A percentile compares a stretch with the other conserved stretches of the same genome.
Evolutionary conservation across 2,888 invertebrate genomes (phyloP).

Genomic region (Spilarctia lutea): DNA sequence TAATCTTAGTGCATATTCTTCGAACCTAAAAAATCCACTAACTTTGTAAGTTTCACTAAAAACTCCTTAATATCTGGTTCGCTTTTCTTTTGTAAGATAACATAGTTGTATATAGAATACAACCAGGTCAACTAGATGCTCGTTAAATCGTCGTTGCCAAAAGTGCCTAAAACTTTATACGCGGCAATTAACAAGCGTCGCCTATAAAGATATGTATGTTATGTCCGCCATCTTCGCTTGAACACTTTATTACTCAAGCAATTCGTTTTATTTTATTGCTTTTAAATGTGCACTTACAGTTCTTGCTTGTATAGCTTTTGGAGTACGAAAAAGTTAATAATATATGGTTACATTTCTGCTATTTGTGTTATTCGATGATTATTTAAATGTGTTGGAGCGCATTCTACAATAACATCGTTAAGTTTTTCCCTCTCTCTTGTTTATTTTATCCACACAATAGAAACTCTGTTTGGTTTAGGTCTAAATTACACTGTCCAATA

Average conservation of each 20-base stretch:
- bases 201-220: conserved; percentile 51
- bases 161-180: conserved; percentile 38
- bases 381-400: neutral
- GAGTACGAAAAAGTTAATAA: conserved; percentile 28
- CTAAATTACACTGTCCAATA: no score
- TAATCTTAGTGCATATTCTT: no score
- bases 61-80: neutral
- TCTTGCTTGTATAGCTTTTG: conserved; percentile 35
- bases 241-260: conserved; percentile 45
- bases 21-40: no score
- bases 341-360: conserved; percentile 29
- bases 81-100: neutral
- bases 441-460: no score
- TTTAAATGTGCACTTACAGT: conserved; percentile 42
- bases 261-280: conserved; percentile 49
- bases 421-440: neutral
- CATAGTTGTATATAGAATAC: neutral
- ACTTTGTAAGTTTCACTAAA: neutral
- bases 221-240: conserved; percentile 42
- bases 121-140: conserved; percentile 32
- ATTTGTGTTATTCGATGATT: neutral
- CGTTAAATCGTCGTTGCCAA: conserved; percentile 28
- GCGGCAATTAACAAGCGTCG: conserved; percentile 34
- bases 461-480: no score
- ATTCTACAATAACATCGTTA: neutral